Evolutionary conservation across 2,113 vertebrate genomes (phyloP).

Genomic region (Cyphomyrus discorhynchus): DNA sequence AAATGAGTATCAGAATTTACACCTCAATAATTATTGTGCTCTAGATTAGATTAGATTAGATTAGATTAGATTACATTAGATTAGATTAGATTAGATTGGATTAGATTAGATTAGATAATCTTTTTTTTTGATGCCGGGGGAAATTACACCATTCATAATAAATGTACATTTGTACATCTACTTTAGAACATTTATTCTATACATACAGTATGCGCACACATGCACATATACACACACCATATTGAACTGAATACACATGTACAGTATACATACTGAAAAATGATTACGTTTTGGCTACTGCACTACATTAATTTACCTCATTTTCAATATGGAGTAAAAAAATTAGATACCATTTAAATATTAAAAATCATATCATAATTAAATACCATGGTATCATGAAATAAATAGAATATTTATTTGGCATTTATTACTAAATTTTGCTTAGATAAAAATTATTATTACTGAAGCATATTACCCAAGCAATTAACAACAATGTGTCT

Average conservation of each 20-base stretch:
- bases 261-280: neutral
- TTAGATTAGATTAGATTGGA: neutral
- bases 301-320: neutral
- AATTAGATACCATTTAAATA: neutral
- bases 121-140: neutral
- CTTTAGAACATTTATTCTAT: neutral
- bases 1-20: neutral
- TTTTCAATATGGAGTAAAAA: neutral
- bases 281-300: neutral
- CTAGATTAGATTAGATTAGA: neutral
- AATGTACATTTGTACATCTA: neutral
- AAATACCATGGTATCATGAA: neutral
- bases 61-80: neutral
- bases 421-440: neutral
- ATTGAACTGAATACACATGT: neutral
- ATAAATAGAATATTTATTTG: neutral
- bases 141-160: neutral
- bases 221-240: neutral
- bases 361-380: neutral
- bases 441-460: neutral
- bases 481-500: neutral
- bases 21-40: neutral
- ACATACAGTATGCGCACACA: neutral
- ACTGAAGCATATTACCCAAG: neutral
- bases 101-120: neutral